Evolutionary conservation across 2,113 vertebrate species (phyloP).

Genomic region (Circaetus cinerascens): DNA sequence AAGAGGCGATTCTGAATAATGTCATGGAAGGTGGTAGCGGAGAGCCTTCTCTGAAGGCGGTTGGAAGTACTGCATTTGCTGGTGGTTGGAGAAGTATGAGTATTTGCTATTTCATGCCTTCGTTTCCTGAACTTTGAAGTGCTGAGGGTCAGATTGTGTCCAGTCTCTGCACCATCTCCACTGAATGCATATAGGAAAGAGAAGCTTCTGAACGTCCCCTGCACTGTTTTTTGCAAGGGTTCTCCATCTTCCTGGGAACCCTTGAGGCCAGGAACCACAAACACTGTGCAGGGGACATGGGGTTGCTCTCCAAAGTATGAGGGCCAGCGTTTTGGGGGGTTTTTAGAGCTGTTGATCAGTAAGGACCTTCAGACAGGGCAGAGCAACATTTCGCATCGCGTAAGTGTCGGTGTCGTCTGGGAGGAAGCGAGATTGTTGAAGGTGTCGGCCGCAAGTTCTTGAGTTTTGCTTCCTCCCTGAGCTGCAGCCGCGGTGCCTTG

Average conservation of each 20-base stretch:
- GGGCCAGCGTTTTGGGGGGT: fast-evolving
- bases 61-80: background rate
- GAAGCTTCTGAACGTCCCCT: background rate
- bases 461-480: background rate
- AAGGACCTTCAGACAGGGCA: background rate
- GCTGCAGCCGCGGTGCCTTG: background rate
- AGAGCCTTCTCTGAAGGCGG: background rate
- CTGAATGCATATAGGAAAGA: background rate
- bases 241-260: background rate
- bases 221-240: background rate
- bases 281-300: fast-evolving
- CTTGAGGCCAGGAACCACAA: background rate
- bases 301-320: background rate
- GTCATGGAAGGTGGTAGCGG: background rate
- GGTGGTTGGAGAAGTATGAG: background rate
- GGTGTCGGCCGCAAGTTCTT: background rate
- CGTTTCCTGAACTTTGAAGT: background rate
- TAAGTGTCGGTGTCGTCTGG: background rate
- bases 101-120: background rate
- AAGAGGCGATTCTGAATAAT: background rate
- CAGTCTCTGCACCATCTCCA: background rate
- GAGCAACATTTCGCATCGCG: fast-evolving
- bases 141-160: background rate
- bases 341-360: background rate
- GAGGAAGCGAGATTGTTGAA: background rate